Conservation (phyloP, 2,888 invertebrate genomes). For the Lamellibrachia satsuma region DNA sequence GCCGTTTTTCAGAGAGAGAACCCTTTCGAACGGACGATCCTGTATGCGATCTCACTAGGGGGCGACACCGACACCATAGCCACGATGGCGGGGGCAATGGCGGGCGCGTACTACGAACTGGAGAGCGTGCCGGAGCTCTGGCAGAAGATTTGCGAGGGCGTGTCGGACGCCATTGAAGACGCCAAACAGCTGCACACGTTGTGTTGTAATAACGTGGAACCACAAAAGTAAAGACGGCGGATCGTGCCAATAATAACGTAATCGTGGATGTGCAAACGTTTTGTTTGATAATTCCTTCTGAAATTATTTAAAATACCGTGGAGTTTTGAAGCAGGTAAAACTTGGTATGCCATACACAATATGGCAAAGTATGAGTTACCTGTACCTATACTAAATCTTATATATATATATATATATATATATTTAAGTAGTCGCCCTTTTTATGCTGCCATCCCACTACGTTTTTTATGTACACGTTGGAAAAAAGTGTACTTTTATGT, state of each 20-base stretch:
- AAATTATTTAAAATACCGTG: no score
- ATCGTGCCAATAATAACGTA: not conserved
- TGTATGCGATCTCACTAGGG: conserved; percentile 76
- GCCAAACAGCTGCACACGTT: conserved; percentile 65
- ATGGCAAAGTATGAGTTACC: no score
- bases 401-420: no score
- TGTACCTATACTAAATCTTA: no score
- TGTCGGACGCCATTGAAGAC: conserved; percentile 68
- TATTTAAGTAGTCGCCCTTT: no score
- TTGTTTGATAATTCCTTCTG: no score
- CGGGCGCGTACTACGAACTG: conserved; percentile 75
- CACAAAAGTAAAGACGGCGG: not conserved
- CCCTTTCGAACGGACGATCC: conserved; percentile 73
- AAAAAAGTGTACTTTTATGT: no score
- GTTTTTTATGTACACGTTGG: no score
- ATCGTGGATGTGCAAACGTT: no score
- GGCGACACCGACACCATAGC: conserved; percentile 84
- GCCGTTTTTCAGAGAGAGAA: conserved; percentile 60
- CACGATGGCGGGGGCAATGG: conserved; percentile 77
- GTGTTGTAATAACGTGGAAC: conserved; percentile 39
- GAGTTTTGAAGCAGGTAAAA: no score
- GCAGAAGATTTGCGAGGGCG: conserved; percentile 73
- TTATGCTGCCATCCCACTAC: no score
- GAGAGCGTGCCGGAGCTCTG: conserved; percentile 69
- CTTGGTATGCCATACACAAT: no score